Evolutionary conservation across 2,888 invertebrate genomes (phyloP).

Genomic region (Portevinia maculata): DNA sequence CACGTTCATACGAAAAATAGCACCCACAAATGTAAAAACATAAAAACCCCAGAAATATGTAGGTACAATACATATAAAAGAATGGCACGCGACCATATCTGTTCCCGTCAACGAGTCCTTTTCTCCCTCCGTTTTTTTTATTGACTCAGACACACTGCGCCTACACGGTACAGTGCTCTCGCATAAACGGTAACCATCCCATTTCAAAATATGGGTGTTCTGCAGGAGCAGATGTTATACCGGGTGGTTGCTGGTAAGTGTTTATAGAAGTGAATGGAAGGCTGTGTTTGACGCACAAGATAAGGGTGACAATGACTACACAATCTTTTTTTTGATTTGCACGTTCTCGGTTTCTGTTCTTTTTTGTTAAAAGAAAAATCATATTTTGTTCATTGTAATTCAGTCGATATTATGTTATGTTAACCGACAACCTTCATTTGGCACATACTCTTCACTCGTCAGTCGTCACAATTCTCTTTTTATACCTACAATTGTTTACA

Average conservation of each 20-base stretch:
- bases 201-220: conserved; percentile 25
- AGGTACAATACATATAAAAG: neutral
- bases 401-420: too few relatives aligned
- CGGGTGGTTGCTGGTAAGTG: conserved; percentile 2
- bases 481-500: too few relatives aligned
- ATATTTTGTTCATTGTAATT: too few relatives aligned
- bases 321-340: conserved; percentile 2
- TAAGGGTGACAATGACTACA: conserved; percentile 39
- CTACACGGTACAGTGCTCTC: conserved; percentile 56
- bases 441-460: too few relatives aligned
- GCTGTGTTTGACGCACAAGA: conserved; percentile 20
- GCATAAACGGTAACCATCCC: conserved; percentile 1
- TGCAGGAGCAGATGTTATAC: conserved; percentile 57
- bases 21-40: conserved; percentile 29
- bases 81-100: conserved; percentile 65
- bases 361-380: neutral
- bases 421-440: too few relatives aligned
- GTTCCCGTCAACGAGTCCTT: conserved; percentile 41
- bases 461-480: too few relatives aligned
- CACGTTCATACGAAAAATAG: neutral
- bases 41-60: conserved; percentile 31
- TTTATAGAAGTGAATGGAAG: conserved; percentile 19
- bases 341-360: neutral
- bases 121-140: conserved; percentile 28
- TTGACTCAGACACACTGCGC: conserved; percentile 42